Base-by-base conservation (phyloP, 2,797 vertebrate genomes). In the Sphaeramia orbicularis region DNA sequence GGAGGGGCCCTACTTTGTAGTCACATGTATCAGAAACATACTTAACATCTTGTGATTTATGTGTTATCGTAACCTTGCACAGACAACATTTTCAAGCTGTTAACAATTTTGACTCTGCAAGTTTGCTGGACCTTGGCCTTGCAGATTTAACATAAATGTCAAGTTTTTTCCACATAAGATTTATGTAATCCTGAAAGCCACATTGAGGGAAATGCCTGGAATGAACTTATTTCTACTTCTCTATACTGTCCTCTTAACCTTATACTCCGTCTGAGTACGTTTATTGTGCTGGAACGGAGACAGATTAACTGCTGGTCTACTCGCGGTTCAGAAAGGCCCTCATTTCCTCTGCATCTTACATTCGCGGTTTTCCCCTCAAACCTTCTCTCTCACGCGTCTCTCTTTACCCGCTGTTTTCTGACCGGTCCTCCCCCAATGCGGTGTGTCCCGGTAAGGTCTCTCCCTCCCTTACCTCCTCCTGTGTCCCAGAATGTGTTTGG, bases 371-470 rank as follows among this genome's bases (percentile, higher is more conserved):
- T 79, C 71, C 76, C 80, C 71, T 81, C 67, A 52, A 77, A 83
- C 74, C 56, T 66, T 71, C 80, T 72, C 86, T 93, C 92, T 92
- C 92, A 92, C 90, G 88, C 91, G 55, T 90, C 92, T 93, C 85
- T 27, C 74, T 91, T 93, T 92, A 54, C 89, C 64, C 30, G 38
- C 66, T 90, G 88, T 90, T 90, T 91, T 87, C 81, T 66, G 68
- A 79, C 79, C 5, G 42, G 77, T 75, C 78, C 71, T 84, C 75
- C 73, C 85, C 65, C 75, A 14, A 67, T 56, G 63, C 21, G 64
- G 75, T 65, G 77, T 45, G 71, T 89, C 81, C 81, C 65, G 41
- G 80, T 84, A 66, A 74, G 76, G 76, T 80, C 85, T 77, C 80
- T 77, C 75, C 78, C 73, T 54, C 63, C 65, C 70, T 56, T 27